A percentile compares a stretch with the other conserved stretches of the same genome.
These are phyloP conservation scores for Hoplostethus atlanticus DNA, from an alignment of 2,797 vertebrate species.

Conservation along the genomic window DNA sequence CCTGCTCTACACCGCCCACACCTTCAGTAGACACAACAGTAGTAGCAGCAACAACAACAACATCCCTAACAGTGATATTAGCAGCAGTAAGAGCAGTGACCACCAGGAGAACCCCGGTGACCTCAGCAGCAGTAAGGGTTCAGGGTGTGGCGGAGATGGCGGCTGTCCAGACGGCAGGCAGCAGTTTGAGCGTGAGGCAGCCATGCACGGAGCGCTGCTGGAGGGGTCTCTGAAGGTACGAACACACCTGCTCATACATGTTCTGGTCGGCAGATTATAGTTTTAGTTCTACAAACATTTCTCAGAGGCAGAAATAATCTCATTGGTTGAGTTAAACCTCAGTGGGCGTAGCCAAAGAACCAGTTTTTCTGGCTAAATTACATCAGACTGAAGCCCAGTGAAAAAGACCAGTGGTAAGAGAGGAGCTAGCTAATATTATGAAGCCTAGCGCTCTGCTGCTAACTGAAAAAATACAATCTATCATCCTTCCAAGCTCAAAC, in stretches of 20 bases:
- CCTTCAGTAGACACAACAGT: conserved; percentile 61
- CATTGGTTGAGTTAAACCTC: no score
- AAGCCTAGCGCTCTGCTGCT: no score
- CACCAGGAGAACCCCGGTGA: not conserved
- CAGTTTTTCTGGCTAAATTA: no score
- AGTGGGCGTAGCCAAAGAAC: no score
- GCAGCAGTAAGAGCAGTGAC: not conserved
- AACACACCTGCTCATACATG: not conserved
- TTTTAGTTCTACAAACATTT: not conserved
- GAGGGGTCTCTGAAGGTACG: conserved; percentile 84
- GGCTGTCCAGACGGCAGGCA: conserved; percentile 53
- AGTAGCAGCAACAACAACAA: conserved; percentile 59
- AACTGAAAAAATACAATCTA: no score
- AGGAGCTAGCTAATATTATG: no score
- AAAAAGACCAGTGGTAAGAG: no score
- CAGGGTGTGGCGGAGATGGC: not conserved
- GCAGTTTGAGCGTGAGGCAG: conserved; percentile 87
- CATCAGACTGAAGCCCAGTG: no score
- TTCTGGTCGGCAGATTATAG: no score
- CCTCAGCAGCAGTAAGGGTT: not conserved
- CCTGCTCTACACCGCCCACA: conserved; percentile 84
- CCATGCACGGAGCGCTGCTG: conserved; percentile 87
- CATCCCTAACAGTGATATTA: not conserved
- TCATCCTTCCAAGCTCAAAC: no score
- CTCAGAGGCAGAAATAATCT: no score